Base-by-base conservation (phyloP, 2,797 vertebrate genomes). In the Triplophysa yarkandensis region DNA sequence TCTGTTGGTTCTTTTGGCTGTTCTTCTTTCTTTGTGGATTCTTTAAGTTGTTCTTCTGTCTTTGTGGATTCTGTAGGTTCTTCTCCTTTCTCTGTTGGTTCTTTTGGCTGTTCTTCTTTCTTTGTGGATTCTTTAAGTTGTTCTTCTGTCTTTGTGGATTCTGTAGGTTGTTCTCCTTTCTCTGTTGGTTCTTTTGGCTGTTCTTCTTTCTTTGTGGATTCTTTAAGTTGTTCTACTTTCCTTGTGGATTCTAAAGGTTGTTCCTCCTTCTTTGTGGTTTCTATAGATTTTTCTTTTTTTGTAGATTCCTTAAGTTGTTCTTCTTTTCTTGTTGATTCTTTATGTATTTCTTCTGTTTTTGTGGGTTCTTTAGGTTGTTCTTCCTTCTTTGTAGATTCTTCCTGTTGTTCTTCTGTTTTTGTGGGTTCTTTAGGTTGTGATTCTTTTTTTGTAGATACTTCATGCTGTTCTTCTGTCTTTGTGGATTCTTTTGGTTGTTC, bases 51-150 rank as follows among this genome's bases (percentile, higher is more conserved):
- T n/a, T n/a, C n/a, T 1, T 48, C 57, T 72, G 77, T 16, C 19
- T 68, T 62, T 43, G n/a, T n/a, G n/a, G 58, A 36, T 41, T 78
- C 65, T 16, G 78, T 30, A 43, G 64, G 13, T 72, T 32, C 66
- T 1, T 48, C 57, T 16, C 19, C 65, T 62, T 43, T 66, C 44
- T 17, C 65, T 14, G 11, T 28, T 11, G 44, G 77, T 46, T 44
- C 75, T 71, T 67, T 79, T 52, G 52, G 74, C n/a, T n/a, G 32
- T 58, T 71, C 41, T 30, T 66, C 78, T 25, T 50, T n/a, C n/a
- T n/a, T n/a, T n/a, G n/a, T n/a, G n/a, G 58, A 36, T 41, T 78
- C 65, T 16, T 80, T 30, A 43, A 60, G 13, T 72, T 32, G 66
- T n/a, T n/a, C n/a, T 1, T 48, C 57, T 72, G 77, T 16, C 19